Evolutionary conservation across 2,797 vertebrate species (phyloP), one percentile per base, ranked within the genome.

Genomic region (Coendou prehensilis): DNA sequence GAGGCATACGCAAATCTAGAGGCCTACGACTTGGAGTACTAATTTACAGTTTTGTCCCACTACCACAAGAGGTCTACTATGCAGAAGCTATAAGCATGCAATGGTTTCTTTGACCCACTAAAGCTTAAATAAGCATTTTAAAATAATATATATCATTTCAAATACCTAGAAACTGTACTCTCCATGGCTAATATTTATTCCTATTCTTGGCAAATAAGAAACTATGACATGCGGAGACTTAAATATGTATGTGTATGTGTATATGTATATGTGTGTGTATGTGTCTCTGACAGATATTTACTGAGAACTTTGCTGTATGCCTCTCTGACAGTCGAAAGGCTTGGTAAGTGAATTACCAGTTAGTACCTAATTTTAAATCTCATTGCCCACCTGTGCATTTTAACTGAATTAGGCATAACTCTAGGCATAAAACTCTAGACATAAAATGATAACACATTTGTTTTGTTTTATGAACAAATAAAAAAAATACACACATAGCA

Each of bases 351-450:
- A 95, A 69, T 64, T 52, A 57, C 4, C 3, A 73, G 20, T 76
- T 76, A 18, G 20, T 59, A 78, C 56, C 59, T 14, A 7, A 59
- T 85, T 87, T 92, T 63, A 96, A 94, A 85, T 85, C 26, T 37
- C 67, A 1, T 41, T 87, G 14, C 3, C 33, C 15, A 63, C 9
- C 26, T 26, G 13, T 33, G 26, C 1, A 84, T 59, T 83, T 82
- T 82, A 89, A 84, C 20, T 57, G 20, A 89, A 63, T 85, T 81
- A 87, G 41, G 28, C 37, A 37, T 78, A 84, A 37, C 15, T 50
- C 0, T 78, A 78, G 28, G 9, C 17, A 61, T 79, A 59, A 73
- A 92, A 79, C 11, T 54, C 0, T 78, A 84, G 22, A 13, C 20
- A 67, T 82, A 59, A 73, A 92, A 79, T 57, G 1, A 83, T 10